A percentile compares a stretch with the other conserved stretches of the same genome.
Conservation (phyloP, 2,888 invertebrate genomes). For the Xanthostigma xanthostigma region DNA sequence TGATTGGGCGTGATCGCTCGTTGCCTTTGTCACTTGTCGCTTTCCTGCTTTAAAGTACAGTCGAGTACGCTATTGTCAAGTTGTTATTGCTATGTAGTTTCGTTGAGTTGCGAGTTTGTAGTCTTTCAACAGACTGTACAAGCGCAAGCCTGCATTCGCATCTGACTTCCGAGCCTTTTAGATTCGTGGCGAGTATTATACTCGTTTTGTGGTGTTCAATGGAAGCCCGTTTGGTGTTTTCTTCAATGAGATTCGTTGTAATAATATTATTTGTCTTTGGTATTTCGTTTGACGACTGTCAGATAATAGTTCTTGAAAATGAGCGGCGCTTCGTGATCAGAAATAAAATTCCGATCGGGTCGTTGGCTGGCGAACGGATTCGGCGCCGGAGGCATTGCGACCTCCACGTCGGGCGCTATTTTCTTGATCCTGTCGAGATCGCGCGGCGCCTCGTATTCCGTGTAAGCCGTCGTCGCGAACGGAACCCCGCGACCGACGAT, state of each 20-base stretch:
- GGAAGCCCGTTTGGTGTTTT: too few species aligned
- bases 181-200: too few species aligned
- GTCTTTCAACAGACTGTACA: too few species aligned
- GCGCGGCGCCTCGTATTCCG: constrained; percentile 45
- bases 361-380: constrained; percentile 54
- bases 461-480: constrained; percentile 50
- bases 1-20: too few species aligned
- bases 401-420: constrained; percentile 31
- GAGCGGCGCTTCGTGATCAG: constrained; percentile 52
- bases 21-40: too few species aligned
- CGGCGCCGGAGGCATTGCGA: constrained; percentile 36
- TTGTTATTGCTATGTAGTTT: too few species aligned
- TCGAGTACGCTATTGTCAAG: too few species aligned
- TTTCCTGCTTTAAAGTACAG: too few species aligned
- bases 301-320: constrained; percentile 57
- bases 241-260: background rate
- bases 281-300: constrained; percentile 28
- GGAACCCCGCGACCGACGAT: constrained; percentile 40
- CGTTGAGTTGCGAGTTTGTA: too few species aligned
- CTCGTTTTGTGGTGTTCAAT: too few species aligned
- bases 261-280: background rate
- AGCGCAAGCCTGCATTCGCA: too few species aligned
- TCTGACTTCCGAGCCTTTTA: too few species aligned
- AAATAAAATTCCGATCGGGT: constrained; percentile 60
- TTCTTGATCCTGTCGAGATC: constrained; percentile 42